These are phyloP conservation scores for Actias luna DNA, from an alignment of 2,888 invertebrate species.

Conservation along the genomic window DNA sequence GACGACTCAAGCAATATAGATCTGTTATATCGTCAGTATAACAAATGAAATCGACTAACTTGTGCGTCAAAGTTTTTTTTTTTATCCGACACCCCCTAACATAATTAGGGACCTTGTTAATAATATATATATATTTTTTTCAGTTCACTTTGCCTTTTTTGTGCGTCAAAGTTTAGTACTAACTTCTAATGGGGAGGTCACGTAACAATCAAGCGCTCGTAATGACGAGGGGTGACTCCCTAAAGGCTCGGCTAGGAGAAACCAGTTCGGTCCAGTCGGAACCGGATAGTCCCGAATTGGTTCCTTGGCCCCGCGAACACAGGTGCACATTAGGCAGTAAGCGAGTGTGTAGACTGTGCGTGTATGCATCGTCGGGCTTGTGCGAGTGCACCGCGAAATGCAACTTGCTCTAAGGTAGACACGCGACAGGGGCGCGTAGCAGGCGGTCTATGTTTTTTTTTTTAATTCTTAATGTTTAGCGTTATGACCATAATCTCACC, in stretches of 20 bases:
- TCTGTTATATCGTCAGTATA: too few relatives aligned
- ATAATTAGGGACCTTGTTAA: too few relatives aligned
- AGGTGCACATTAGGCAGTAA: slow-evolving; percentile 56
- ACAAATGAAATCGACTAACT: too few relatives aligned
- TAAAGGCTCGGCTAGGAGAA: slow-evolving; percentile 24
- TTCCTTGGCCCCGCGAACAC: slow-evolving; percentile 40
- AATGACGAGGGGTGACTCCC: not conserved
- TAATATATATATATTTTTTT: too few relatives aligned
- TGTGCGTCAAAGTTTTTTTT: too few relatives aligned
- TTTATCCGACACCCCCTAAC: too few relatives aligned
- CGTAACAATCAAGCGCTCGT: not conserved
- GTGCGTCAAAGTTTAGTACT: not conserved
- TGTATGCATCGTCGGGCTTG: slow-evolving; percentile 37
- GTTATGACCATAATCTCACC: too few relatives aligned
- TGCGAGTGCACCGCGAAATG: slow-evolving; percentile 69
- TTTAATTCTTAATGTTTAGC: too few relatives aligned
- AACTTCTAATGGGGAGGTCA: not conserved
- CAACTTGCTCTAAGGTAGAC: slow-evolving; percentile 78
- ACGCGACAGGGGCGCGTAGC: slow-evolving; percentile 51
- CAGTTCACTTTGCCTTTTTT: too few relatives aligned
- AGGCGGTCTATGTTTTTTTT: not conserved
- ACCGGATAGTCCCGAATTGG: slow-evolving; percentile 56
- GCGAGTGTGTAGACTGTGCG: slow-evolving; percentile 29
- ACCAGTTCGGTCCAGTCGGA: slow-evolving; percentile 25
- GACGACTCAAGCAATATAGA: too few relatives aligned